Percentiles rank a stretch among this genome's conserved stretches.
Conservation (phyloP, 2,797 vertebrate species). For the Eidolon dupreanum region DNA sequence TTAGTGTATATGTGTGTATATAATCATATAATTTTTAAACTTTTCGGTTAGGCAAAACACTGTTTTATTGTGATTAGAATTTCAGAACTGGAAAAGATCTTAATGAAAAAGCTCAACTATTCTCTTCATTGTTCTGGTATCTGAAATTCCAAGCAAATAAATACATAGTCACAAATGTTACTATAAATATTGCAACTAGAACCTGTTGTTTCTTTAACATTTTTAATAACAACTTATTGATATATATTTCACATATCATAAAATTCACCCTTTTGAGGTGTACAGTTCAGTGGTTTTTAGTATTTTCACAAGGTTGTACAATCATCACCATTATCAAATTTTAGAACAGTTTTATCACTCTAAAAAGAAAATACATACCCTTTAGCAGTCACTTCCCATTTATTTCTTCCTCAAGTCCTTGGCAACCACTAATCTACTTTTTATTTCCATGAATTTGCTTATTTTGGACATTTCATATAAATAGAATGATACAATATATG, state of each 20-base stretch:
- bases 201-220: not conserved
- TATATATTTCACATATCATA: not conserved
- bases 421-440: not conserved
- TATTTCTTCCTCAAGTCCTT: not conserved
- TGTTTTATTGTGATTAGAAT: constrained; percentile 27
- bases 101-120: not conserved
- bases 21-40: not conserved
- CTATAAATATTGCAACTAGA: not conserved
- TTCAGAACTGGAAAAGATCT: not conserved
- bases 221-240: constrained; percentile 4
- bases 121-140: not conserved
- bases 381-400: not conserved
- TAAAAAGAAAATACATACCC: not conserved
- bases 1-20: not conserved
- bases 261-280: not conserved
- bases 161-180: not conserved
- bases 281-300: not conserved
- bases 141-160: not conserved
- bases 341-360: not conserved
- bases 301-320: not conserved
- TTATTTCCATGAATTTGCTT: not conserved
- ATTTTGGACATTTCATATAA: not conserved
- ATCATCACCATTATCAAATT: not conserved
- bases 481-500: not conserved
- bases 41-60: not conserved